Evolutionary conservation across 2,888 invertebrate species (phyloP).

Genomic region (Mesorhabditis sp.): DNA sequence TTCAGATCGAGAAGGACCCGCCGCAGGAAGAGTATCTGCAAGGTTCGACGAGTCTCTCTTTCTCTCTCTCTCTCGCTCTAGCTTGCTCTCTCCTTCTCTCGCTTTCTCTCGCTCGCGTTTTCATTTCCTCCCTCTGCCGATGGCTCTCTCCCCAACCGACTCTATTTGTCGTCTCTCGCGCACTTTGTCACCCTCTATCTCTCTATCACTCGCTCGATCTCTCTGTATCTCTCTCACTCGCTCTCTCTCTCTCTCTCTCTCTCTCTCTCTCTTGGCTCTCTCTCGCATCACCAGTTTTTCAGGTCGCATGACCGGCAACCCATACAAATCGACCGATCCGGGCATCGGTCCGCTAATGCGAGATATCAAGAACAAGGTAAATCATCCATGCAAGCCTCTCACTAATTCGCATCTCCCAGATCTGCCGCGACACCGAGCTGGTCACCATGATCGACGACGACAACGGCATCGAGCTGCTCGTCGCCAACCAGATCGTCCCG

Average conservation of each 20-base stretch:
- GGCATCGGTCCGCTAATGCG: slow-evolving; percentile 95
- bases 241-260: background rate
- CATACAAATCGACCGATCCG: slow-evolving; percentile 84
- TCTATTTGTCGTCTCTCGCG: no score
- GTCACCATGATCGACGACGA: slow-evolving; percentile 96
- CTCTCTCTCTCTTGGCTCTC: background rate
- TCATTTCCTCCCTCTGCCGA: no score
- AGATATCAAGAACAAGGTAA: slow-evolving; percentile 86
- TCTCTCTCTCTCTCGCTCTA: background rate
- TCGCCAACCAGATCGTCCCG: slow-evolving; percentile 95
- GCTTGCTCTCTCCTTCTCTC: no score
- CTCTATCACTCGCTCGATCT: no score
- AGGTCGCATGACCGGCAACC: slow-evolving; percentile 83
- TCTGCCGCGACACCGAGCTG: slow-evolving; percentile 78
- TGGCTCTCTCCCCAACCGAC: no score
- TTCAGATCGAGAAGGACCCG: slow-evolving; percentile 93
- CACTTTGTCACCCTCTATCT: no score
- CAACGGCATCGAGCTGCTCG: slow-evolving; percentile 94
- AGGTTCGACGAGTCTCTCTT: slow-evolving; percentile 62
- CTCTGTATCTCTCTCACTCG: no score
- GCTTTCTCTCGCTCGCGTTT: no score
- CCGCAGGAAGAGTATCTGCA: slow-evolving; percentile 98
- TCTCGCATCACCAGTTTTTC: background rate
- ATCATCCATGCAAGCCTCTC: slow-evolving; percentile 25
- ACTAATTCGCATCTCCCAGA: slow-evolving; percentile 25